Evolutionary conservation across 2,113 vertebrate genomes (phyloP), one percentile per base, ranked within the genome.

Genomic region (Toxotes chatareus): DNA sequence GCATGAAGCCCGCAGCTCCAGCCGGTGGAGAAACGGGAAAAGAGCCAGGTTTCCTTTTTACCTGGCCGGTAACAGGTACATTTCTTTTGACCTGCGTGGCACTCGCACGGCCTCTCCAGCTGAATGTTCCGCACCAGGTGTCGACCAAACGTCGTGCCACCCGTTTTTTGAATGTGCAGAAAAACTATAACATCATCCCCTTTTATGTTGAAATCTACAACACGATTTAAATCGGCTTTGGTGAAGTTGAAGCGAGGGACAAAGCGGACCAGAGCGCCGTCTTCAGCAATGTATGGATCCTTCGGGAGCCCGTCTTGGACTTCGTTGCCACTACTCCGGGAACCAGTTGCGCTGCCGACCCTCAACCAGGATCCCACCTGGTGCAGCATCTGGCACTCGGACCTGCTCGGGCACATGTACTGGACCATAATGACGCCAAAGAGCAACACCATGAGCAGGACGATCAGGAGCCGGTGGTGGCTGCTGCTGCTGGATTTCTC

Each of bases 71-170:
- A 96, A 91, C 98, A 99, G 83, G 97, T 97, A 86, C 98, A 99
- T 90, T 99, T 99, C 95, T 99, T 99, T 94, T 99, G 98, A 0
- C 98, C 98, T 62, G 97, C 96, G 62, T 95, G 96, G 74, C 98
- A 99, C 93, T 97, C 97, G 73, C 98, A 99, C 0, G 98, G 98
- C 89, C 97, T 96, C 96, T 98, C 97, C 91, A 99, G 95, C 88
- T 97, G 97, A 74, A 99, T 98, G 82, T 99, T 99, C 77, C 97
- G 95, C 83, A 98, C 97, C 87, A 98, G 91, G 90, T 98, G 97
- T 40, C 96, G 96, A 0, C 97, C 97, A 66, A 98, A 98, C 17
- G 97, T 98, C 59, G 97, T 98, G 63, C 97, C 97, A 0, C 97
- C 97, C 0, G 97, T 96, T 84, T 96, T 96, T 7, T 96, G 96